Evolutionary conservation across 2,797 vertebrate species (phyloP), one percentile per base, ranked within the genome.

Genomic region (Linurgus olivaceus): DNA sequence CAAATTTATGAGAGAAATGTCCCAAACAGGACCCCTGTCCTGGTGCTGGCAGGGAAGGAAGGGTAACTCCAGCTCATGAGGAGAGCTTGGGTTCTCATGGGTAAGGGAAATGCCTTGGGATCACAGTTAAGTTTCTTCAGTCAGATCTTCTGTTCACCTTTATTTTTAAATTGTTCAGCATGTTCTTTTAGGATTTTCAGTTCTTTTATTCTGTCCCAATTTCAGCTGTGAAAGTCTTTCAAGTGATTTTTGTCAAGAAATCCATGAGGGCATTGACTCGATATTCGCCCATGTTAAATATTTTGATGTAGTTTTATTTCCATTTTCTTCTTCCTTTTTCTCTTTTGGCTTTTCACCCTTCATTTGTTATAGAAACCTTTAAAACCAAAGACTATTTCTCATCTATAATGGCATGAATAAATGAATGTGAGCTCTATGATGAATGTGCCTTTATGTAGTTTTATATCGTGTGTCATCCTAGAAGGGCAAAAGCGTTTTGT

Each of bases 171-270:
- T 77, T 71, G 37, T 84, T 96, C 57, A 78, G 42, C 28, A 31
- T 21, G 7, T 72, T 75, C 35, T 50, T 88, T 91, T 72, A 61
- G 16, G 37, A 31, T 71, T 88, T 84, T 42, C 45, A 57, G 8
- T 81, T 55, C 26, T 86, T 93, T 94, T 72, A 71, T 62, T 90
- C 62, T 86, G 44, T 68, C 31, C 31, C 19, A 24, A 31, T 86
- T 93, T 96, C 44, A 68, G 52, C 13, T 73, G 28, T 74, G 71
- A 61, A 91, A 86, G 44, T 45, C 62, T 93, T 94, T 92, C 48
- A 93, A 88, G 58, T 42, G 48, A 88, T 94, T 96, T 96, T 82
- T 90, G 79, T 78, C 79, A 84, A 73, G 89, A 83, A 93, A 83
- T 86, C 47, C 35, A 20, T 20, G 33, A 77, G n/a, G 42, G 15